Evolutionary conservation across 2,888 invertebrate genomes (phyloP), one percentile per base, ranked within the genome.

Genomic region (Euplagia quadripunctaria): DNA sequence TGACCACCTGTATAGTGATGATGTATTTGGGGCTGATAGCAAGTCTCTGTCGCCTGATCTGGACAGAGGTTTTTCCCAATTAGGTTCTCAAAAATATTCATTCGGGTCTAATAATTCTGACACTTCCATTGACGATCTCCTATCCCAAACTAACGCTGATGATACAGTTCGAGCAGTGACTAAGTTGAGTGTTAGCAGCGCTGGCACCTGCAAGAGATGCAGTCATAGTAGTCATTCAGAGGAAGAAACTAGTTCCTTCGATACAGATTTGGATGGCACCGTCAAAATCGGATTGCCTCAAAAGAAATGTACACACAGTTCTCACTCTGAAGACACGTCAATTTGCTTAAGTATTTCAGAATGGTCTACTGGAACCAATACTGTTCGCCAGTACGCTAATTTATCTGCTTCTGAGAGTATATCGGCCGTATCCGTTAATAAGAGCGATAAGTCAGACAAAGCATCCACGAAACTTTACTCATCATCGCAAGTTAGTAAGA

Each of bases 291-390:
- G 97, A 2, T 90, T 98, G 41, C 98, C 98, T 83, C 98, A 97
- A 77, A 97, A 98, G 86, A 98, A 98, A 89, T 98, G 98, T 87
- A 98, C 98, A 0, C 98, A 98, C 82, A 97, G 98, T 85, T 97
- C 98, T 0, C 98, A 98, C 92, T 98, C 98, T 9, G 98, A 98
- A 91, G 98, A 98, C 86, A 98, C 98, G 0, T 98, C 98, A 0
- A 97, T 98, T 89, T 98, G 98, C 31, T 93, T 98, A 51, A 98
- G 98, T 86, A 97, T 98, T 86, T 98, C 98, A 4, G 98, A 98
- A 87, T 98, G 98, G 98, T 98, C 98, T 0, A 98, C 98, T 58
- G 98, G 98, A 70, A 98, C 98, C 0, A 98, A 98, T 82, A 98
- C 98, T 0, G 98, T 98, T 1, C 97, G 97, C 1, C 97, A 98